A percentile compares a stretch with the other conserved stretches of the same genome.
phyloP scores from a whole-genome alignment of 1,140 invertebrate species.

The Drosophila yakuba region DNA sequence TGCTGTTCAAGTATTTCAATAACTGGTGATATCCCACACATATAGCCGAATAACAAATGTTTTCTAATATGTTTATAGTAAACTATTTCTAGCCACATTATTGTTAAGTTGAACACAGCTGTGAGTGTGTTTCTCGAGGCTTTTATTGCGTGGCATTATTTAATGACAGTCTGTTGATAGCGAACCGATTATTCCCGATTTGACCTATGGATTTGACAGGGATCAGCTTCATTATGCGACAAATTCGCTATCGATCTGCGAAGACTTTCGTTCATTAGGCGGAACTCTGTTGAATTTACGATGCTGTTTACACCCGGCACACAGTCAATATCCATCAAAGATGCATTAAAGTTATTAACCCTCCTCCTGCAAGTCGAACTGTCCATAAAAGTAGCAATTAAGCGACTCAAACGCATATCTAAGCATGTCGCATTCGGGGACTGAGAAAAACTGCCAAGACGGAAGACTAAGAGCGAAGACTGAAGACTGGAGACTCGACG shows the following conservation, averaged over 20 bases:
- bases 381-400: slow-evolving; percentile 80
- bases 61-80: neutral
- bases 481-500: slow-evolving; percentile 53
- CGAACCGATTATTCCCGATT: slow-evolving; percentile 43
- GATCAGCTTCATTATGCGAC: slow-evolving; percentile 31
- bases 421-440: slow-evolving; percentile 46
- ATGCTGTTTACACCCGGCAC: slow-evolving; percentile 63
- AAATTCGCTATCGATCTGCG: slow-evolving; percentile 22
- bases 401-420: slow-evolving; percentile 75
- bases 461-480: slow-evolving; percentile 10
- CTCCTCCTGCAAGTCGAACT: slow-evolving; percentile 52
- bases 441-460: slow-evolving; percentile 4
- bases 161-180: slow-evolving; percentile 67
- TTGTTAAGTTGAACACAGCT: neutral
- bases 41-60: neutral
- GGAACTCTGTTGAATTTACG: slow-evolving; percentile 49
- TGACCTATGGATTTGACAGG: slow-evolving; percentile 18
- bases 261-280: slow-evolving; percentile 64
- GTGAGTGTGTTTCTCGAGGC: slow-evolving; percentile 34
- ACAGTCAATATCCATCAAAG: slow-evolving; percentile 64
- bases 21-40: neutral
- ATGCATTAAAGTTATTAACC: slow-evolving; percentile 61
- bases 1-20: neutral
- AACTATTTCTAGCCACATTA: neutral
- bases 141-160: slow-evolving; percentile 71